Conservation (phyloP, 92 coral and sea anemone species). For the Bergia puertoricense region DNA sequence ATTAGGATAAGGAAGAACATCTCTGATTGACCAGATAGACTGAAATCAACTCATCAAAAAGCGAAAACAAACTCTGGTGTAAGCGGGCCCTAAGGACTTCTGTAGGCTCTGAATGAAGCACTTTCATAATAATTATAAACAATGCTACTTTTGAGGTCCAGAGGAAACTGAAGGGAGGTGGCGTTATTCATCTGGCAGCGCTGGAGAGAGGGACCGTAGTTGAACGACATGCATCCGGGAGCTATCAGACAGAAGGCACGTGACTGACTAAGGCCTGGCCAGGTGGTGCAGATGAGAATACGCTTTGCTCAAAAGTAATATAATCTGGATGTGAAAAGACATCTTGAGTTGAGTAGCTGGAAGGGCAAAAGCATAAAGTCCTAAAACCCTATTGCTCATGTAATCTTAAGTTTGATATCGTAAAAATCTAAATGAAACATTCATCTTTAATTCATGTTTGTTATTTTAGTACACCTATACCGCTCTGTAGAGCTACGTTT, state of each 20-base stretch:
- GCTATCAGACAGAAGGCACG: conserved; percentile 26
- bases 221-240: conserved; percentile 31
- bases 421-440: no score
- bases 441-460: no score
- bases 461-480: no score
- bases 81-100: not conserved
- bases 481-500: no score
- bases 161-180: not conserved
- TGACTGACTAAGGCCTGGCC: not conserved
- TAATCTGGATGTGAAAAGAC: not conserved
- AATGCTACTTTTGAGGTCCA: not conserved
- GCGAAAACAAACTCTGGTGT: no score
- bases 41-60: no score
- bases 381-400: not conserved
- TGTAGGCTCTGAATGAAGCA: not conserved
- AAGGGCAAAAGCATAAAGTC: not conserved
- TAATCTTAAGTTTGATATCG: no score
- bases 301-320: not conserved
- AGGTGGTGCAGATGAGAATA: not conserved
- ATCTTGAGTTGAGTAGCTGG: not conserved
- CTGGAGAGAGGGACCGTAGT: conserved; percentile 13
- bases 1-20: no score
- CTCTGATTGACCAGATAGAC: no score
- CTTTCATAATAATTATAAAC: not conserved
- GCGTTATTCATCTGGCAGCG: conserved; percentile 25